These are phyloP conservation scores for Drosophila fungiperda DNA, from an alignment of 2,888 invertebrate genomes.

Conservation along the genomic window DNA sequence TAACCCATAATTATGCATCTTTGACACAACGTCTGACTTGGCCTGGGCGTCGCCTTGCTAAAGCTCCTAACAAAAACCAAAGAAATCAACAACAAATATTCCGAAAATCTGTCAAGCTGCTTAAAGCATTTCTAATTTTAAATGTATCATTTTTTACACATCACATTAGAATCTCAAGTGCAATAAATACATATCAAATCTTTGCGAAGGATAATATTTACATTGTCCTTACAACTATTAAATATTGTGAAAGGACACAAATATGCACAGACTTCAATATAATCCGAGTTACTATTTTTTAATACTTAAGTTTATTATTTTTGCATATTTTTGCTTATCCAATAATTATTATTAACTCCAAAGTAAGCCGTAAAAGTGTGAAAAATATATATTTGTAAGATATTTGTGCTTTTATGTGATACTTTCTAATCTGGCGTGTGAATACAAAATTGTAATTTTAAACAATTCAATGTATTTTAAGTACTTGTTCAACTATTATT, in stretches of 20 bases:
- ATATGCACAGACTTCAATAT: background rate
- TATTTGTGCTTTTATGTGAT: background rate
- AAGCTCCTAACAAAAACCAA: conserved; percentile 28
- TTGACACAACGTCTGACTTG: conserved; percentile 62
- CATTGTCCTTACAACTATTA: background rate
- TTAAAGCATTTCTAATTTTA: background rate
- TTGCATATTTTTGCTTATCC: background rate
- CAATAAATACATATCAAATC: background rate
- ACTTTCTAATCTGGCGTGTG: conserved; percentile 38
- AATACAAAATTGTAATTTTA: conserved; percentile 30
- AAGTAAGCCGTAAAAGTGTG: background rate
- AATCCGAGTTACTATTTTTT: background rate
- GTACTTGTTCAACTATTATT: conserved; percentile 38
- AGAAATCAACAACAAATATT: background rate
- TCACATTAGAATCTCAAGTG: background rate
- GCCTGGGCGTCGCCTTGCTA: conserved; percentile 29
- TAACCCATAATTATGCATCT: conserved; percentile 82
- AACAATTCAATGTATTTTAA: conserved; percentile 19
- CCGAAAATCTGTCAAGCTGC: background rate
- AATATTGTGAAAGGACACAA: background rate
- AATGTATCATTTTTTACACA: background rate
- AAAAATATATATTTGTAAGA: background rate
- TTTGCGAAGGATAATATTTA: background rate
- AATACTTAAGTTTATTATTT: background rate
- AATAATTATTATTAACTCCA: background rate